Evolutionary conservation across 2,888 invertebrate species (phyloP).

Genomic region (Alentia gelatinosa): DNA sequence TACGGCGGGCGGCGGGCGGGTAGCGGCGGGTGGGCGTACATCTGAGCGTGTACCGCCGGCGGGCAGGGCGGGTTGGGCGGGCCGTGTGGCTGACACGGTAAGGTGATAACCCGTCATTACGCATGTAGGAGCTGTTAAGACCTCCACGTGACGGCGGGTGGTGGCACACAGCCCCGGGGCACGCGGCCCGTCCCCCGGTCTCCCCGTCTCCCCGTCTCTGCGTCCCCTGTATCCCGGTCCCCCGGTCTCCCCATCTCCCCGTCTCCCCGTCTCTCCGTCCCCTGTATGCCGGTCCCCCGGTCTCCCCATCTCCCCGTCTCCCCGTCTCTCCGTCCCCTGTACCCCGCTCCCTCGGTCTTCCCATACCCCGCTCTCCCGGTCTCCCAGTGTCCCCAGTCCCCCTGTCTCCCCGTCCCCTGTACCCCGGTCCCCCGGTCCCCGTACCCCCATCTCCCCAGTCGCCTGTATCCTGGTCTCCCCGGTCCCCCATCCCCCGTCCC

Average conservation of each 20-base stretch:
- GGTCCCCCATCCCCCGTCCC: background rate
- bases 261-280: background rate
- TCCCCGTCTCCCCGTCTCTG: background rate
- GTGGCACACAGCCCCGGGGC: no score
- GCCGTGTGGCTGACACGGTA: background rate
- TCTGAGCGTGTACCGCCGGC: background rate
- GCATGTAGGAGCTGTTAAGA: background rate
- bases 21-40: background rate
- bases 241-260: background rate
- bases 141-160: no score
- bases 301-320: background rate
- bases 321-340: background rate
- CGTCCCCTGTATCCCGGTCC: background rate
- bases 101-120: background rate
- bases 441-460: background rate
- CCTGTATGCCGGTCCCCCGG: background rate
- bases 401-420: background rate
- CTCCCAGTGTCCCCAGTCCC: background rate
- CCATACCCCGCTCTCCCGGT: background rate
- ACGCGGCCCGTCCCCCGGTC: background rate
- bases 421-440: no score
- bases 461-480: background rate
- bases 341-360: background rate
- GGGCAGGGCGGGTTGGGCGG: background rate
- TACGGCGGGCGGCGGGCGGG: no score